Evolutionary conservation across 2,797 vertebrate genomes (phyloP), one percentile per base, ranked within the genome.

Genomic region (Pterois miles): DNA sequence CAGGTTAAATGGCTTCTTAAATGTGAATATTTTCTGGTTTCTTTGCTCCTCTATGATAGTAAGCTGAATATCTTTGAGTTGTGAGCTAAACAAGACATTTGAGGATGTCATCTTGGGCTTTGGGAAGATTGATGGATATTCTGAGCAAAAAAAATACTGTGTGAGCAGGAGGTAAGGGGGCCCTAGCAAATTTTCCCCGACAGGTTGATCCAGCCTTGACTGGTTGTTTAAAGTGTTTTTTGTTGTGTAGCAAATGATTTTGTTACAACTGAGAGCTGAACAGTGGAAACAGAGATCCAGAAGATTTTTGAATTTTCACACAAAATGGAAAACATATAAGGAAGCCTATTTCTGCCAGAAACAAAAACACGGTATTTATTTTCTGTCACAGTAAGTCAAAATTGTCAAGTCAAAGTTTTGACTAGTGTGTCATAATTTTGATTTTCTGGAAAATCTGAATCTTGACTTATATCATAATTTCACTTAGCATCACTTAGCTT

Each of bases 171-270:
- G 13, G 16, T 43, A 43, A 43, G 40, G 40, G 13, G 40, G 40
- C 16, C 40, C 40, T 16, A 43, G 40, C 40, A 43, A 43, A 43
- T 43, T 0, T 8, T 3, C 7, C 6, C 0, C 18, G 16, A 43
- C 40, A 43, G 40, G 40, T 18, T 43, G 18, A 43, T 43, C 40
- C 40, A 43, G 16, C 40, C 40, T 43, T 4, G 0, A 18, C 16
- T 43, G 40, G 18, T 43, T 3, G 0, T 18, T 43, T 43, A 43
- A 43, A 43, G 40, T 43, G 40, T 6, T 43, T 43, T 43, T 43
- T 18, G 3, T 43, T 43, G 40, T 43, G 40, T 43, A 43, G 40
- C 29, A 36, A 36, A 22, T 59, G 0, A 23, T 20, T 12, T 43
- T 27, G 2, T 8, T n/a, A 38, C 6, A 22, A 33, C 27, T 13